Evolutionary conservation across 2,113 vertebrate genomes (phyloP).

Genomic region (Riparia riparia): DNA sequence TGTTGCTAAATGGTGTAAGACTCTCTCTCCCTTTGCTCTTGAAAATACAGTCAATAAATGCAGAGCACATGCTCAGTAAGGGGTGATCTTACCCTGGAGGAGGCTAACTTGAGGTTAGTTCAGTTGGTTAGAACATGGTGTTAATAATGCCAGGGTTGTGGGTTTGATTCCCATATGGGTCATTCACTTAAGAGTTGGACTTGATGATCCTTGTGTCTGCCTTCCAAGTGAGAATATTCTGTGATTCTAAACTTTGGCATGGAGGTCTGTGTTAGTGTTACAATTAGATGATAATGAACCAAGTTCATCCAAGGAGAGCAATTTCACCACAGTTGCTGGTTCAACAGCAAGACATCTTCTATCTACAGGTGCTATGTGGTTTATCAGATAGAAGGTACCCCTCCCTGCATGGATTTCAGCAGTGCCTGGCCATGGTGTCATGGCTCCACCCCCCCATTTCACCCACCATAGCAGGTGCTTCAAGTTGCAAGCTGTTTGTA

Average conservation of each 20-base stretch:
- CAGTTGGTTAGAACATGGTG: neutral
- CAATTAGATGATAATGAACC: neutral
- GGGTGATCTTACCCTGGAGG: fast-evolving
- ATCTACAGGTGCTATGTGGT: neutral
- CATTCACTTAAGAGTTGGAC: neutral
- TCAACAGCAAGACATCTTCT: neutral
- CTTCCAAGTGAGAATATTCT: neutral
- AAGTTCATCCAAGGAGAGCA: neutral
- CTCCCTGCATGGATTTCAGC: neutral
- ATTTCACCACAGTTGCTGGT: neutral
- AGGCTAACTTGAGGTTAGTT: neutral
- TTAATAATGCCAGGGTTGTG: neutral
- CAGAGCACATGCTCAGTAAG: fast-evolving
- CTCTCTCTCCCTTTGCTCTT: neutral
- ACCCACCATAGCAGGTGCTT: neutral
- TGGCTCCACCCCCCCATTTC: neutral
- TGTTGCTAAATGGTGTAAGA: neutral
- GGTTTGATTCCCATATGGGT: neutral
- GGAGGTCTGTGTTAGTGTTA: neutral
- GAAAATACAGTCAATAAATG: neutral
- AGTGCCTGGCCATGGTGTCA: neutral
- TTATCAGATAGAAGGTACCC: neutral
- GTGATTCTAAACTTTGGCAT: neutral
- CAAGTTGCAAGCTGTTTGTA: neutral
- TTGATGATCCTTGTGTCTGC: neutral